These are phyloP conservation scores for Chaenodraco wilsoni DNA, from an alignment of 2,797 vertebrate species.

Conservation along the genomic window DNA sequence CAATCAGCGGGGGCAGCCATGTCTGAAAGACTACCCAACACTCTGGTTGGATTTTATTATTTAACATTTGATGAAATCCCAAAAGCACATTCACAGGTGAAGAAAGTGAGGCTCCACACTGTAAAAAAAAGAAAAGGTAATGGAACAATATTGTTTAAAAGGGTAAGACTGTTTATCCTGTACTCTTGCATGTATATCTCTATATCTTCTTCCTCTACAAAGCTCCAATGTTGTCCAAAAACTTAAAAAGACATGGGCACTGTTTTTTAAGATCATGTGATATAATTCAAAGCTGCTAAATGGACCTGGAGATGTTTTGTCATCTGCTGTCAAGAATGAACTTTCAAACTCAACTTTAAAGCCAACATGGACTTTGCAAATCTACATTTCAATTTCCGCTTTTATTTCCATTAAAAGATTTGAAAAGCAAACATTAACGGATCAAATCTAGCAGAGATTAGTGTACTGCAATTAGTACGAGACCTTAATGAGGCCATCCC, in stretches of 20 bases:
- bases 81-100: no score
- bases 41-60: background rate
- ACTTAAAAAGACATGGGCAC: background rate
- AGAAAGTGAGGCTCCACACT: background rate
- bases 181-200: background rate
- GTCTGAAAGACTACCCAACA: background rate
- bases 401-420: background rate
- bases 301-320: no score
- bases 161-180: background rate
- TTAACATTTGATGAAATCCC: conserved; percentile 12
- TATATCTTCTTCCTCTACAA: background rate
- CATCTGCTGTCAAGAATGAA: no score
- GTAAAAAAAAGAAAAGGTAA: no score
- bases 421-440: conserved; percentile 2
- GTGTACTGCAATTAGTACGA: background rate
- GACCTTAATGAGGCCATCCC: conserved; percentile 29
- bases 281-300: no score
- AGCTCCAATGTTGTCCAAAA: background rate
- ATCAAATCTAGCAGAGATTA: background rate
- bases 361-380: no score
- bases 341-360: no score
- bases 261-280: background rate
- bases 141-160: background rate
- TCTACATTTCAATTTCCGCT: background rate
- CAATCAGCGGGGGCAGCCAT: background rate